Conservation (phyloP, 2,888 invertebrate genomes). For the Branchellion lobata region DNA sequence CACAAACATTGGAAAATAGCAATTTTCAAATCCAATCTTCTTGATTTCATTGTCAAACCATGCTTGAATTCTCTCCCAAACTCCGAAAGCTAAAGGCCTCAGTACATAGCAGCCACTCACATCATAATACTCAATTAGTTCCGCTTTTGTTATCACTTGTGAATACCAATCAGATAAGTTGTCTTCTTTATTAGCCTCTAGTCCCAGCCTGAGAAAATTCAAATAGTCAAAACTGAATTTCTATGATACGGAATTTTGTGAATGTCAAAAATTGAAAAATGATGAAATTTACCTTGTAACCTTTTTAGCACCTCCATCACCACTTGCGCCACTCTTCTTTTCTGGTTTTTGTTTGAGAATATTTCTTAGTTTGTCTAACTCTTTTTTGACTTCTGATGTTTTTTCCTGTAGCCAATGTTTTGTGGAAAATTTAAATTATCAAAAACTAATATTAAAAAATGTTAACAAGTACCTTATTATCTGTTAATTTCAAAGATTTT, state of each 20-base stretch:
- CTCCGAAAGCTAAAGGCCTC: constrained; percentile 91
- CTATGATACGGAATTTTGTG: too few species aligned
- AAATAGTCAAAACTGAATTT: not conserved
- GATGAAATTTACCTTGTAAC: constrained; percentile 7
- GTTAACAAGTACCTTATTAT: too few species aligned
- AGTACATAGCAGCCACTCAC: constrained; percentile 98
- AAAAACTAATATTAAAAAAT: not conserved
- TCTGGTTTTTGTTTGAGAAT: not conserved
- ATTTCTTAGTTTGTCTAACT: constrained; percentile 21
- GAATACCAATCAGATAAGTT: constrained; percentile 97
- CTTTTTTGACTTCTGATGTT: constrained; percentile 17
- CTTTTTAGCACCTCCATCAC: not conserved
- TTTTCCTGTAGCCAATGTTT: not conserved
- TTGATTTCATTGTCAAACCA: constrained; percentile 86
- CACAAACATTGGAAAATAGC: constrained; percentile 98
- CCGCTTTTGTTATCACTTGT: constrained; percentile 84
- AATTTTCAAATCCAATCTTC: constrained; percentile 88
- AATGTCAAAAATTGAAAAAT: not conserved
- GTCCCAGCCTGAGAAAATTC: constrained; percentile 70
- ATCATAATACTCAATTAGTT: constrained; percentile 98
- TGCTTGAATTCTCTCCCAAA: constrained; percentile 87
- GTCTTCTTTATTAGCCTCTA: constrained; percentile 88
- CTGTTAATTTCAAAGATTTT: not conserved
- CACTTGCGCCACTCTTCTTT: not conserved
- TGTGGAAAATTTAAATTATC: not conserved